Conservation (phyloP, 1,140 invertebrate genomes). For the Coelopa frigida region DNA sequence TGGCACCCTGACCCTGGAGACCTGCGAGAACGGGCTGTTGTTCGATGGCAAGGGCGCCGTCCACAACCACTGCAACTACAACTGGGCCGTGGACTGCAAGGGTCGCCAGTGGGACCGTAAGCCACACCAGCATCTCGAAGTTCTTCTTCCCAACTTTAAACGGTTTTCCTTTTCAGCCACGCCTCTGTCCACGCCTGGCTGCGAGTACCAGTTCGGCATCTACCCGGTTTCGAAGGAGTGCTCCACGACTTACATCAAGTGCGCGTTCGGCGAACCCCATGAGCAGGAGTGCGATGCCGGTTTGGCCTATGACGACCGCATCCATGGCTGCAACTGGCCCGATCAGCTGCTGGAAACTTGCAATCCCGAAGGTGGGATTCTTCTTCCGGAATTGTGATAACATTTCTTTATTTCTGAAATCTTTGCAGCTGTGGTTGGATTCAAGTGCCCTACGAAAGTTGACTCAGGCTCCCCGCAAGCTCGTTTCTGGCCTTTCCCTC, state of each 20-base stretch:
- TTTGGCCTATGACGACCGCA: conserved; percentile 79
- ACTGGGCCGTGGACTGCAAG: conserved; percentile 88
- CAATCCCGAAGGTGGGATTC: conserved; percentile 70
- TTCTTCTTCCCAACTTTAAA: no score
- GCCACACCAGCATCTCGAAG: conserved; percentile 43
- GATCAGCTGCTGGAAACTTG: conserved; percentile 78
- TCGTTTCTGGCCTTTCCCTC: conserved; percentile 84
- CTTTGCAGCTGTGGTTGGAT: conserved; percentile 64
- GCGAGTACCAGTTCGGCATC: conserved; percentile 83
- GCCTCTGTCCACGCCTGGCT: conserved; percentile 68
- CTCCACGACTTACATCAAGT: conserved; percentile 80
- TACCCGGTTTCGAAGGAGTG: conserved; percentile 73
- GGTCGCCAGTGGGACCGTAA: conserved; percentile 72
- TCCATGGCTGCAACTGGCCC: conserved; percentile 87
- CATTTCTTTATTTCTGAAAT: background rate
- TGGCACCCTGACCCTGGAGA: conserved; percentile 80
- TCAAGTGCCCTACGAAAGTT: conserved; percentile 75
- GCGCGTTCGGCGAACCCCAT: conserved; percentile 70
- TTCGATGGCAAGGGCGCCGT: conserved; percentile 83
- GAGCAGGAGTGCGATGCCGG: conserved; percentile 76
- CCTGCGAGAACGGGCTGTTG: conserved; percentile 84
- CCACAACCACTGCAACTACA: conserved; percentile 88
- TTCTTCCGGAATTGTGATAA: background rate
- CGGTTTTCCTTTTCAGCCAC: conserved; percentile 51
- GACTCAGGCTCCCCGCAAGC: conserved; percentile 69